phyloP scores from a whole-genome alignment of 2,888 invertebrate species.

The Philereme transversata region DNA sequence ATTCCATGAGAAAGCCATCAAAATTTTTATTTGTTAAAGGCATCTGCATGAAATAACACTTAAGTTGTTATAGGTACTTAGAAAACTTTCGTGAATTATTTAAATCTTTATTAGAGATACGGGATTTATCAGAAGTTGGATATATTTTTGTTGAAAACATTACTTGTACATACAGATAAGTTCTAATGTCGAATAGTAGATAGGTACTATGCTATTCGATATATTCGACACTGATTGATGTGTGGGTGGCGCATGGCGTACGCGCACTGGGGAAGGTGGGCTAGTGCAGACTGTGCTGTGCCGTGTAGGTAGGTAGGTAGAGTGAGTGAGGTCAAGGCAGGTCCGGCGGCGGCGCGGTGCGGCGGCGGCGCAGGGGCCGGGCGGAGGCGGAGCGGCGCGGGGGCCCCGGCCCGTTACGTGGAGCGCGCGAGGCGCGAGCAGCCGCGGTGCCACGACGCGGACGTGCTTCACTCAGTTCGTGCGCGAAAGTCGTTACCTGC shows the following conservation, averaged over 20 bases:
- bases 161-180: too few species aligned
- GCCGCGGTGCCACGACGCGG: constrained; percentile 73
- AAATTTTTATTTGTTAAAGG: too few species aligned
- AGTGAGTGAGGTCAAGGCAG: constrained; percentile 34
- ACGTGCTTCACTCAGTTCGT: constrained; percentile 83
- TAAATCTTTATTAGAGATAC: too few species aligned
- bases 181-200: too few species aligned
- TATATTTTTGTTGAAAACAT: too few species aligned
- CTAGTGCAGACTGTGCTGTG: neutral
- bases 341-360: constrained; percentile 47
- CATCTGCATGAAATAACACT: too few species aligned
- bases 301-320: neutral
- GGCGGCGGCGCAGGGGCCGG: constrained; percentile 50
- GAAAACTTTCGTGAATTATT: too few species aligned
- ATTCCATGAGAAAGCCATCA: too few species aligned
- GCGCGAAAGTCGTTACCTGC: constrained; percentile 82
- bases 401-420: constrained; percentile 45
- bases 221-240: too few species aligned
- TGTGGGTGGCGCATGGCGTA: neutral
- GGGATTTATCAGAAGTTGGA: too few species aligned
- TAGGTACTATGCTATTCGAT: too few species aligned
- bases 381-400: constrained; percentile 43
- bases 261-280: constrained; percentile 19
- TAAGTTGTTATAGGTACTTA: too few species aligned
- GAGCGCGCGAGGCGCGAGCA: constrained; percentile 38